Evolutionary conservation across 2,797 vertebrate genomes (phyloP).

Genomic region (Dallia pectoralis): DNA sequence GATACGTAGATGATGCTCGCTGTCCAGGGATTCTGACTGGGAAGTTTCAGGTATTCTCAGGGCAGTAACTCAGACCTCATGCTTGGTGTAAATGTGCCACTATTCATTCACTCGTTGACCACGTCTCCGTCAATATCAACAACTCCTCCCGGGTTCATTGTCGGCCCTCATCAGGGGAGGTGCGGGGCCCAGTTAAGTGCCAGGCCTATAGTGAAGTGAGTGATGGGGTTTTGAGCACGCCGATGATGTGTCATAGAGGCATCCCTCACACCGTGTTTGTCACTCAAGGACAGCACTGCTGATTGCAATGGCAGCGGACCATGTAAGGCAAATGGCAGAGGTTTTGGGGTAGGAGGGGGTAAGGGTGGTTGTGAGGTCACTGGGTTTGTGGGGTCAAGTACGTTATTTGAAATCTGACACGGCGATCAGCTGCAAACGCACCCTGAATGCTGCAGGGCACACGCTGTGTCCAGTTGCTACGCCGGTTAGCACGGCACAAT

Average conservation of each 20-base stretch:
- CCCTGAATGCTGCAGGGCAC: not conserved
- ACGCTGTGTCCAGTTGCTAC: not conserved
- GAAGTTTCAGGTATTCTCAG: slow-evolving; percentile 20
- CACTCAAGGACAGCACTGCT: slow-evolving; percentile 65
- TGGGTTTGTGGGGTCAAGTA: not conserved
- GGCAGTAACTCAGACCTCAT: slow-evolving; percentile 22
- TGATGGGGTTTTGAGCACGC: slow-evolving; percentile 34
- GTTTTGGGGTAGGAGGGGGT: slow-evolving; percentile 13
- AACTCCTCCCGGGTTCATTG: slow-evolving; percentile 24
- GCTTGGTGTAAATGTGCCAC: slow-evolving; percentile 28
- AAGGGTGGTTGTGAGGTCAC: not conserved
- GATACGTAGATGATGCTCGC: not conserved
- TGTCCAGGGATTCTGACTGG: not conserved
- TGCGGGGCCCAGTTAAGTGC: slow-evolving; percentile 29
- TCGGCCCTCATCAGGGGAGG: not conserved
- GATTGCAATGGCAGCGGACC: slow-evolving; percentile 59
- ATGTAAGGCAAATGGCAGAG: slow-evolving; percentile 7
- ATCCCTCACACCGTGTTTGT: slow-evolving; percentile 54
- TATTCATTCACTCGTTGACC: slow-evolving; percentile 39
- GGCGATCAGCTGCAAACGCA: not conserved
- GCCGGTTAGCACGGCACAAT: not conserved
- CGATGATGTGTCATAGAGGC: slow-evolving; percentile 54
- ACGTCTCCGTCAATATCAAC: slow-evolving; percentile 11
- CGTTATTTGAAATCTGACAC: not conserved
- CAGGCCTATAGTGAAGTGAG: slow-evolving; percentile 35